A percentile compares a stretch with the other conserved stretches of the same genome.
Evolutionary conservation across 2,113 vertebrate species (phyloP).

Genomic region (Falco punctatus): DNA sequence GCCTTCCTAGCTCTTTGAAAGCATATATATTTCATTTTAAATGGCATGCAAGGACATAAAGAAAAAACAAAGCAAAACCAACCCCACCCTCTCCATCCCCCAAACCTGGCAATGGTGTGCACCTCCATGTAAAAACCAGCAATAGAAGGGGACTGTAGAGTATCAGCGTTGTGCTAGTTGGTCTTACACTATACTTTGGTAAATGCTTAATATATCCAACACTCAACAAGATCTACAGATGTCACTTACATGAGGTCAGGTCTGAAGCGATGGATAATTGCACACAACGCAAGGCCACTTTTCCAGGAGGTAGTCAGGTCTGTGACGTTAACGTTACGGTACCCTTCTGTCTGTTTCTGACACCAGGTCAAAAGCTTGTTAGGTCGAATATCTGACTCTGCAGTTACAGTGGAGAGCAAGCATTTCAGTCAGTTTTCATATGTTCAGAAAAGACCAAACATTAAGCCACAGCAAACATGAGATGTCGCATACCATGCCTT

Average conservation of each 20-base stretch:
- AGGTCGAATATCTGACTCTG: slow-evolving; percentile 92
- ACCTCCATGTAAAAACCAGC: background rate
- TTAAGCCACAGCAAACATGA: background rate
- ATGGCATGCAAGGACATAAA: background rate
- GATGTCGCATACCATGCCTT: slow-evolving; percentile 78
- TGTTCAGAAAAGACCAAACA: background rate
- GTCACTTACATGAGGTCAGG: slow-evolving; percentile 91
- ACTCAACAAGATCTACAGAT: background rate
- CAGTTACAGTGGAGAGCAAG: background rate
- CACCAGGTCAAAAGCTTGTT: slow-evolving; percentile 94
- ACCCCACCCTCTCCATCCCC: background rate
- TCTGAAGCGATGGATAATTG: slow-evolving; percentile 93
- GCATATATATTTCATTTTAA: background rate
- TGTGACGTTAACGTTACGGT: slow-evolving; percentile 82
- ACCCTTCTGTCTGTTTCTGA: slow-evolving; percentile 92
- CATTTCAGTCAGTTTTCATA: background rate
- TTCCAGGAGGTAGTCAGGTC: slow-evolving; percentile 90
- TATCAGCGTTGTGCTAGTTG: background rate
- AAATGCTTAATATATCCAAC: background rate
- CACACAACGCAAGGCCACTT: slow-evolving; percentile 89
- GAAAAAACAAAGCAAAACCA: background rate
- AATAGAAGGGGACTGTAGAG: background rate
- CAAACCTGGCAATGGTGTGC: background rate
- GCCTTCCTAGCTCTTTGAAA: slow-evolving; percentile 13
- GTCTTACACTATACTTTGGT: background rate